These are phyloP conservation scores for Glaucidium brasilianum DNA, from an alignment of 2,113 vertebrate genomes.

Conservation along the genomic window DNA sequence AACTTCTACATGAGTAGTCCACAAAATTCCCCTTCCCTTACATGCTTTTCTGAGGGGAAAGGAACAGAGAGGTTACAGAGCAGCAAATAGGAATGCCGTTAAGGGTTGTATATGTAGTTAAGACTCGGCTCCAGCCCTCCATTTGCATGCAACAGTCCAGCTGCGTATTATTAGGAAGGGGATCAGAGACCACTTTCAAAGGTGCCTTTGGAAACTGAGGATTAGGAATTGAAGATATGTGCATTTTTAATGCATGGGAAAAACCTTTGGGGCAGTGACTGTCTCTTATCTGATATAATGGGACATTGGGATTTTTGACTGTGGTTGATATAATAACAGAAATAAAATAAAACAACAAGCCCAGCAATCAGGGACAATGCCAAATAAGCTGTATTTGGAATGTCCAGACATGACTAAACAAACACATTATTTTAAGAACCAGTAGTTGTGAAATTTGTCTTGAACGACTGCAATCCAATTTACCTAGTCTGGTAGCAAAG, in stretches of 20 bases:
- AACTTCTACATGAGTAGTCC: not conserved
- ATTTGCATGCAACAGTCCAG: not conserved
- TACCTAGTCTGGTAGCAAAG: not conserved
- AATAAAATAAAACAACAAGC: not conserved
- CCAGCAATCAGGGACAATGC: not conserved
- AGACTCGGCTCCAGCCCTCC: not conserved
- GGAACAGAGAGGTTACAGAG: not conserved
- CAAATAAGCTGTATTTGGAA: not conserved
- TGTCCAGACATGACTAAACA: not conserved
- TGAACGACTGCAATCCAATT: not conserved
- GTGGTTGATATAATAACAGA: not conserved
- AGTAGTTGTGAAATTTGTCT: not conserved
- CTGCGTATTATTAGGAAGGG: not conserved
- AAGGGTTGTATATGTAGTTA: not conserved
- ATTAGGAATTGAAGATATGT: not conserved
- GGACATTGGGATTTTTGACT: not conserved
- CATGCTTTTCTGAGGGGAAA: not conserved
- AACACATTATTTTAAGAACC: not conserved
- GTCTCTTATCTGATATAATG: not conserved
- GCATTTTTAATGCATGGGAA: not conserved
- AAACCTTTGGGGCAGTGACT: not conserved
- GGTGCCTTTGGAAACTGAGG: not conserved
- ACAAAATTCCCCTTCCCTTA: not conserved
- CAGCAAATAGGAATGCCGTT: not conserved
- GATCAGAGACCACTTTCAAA: not conserved